Percentiles rank a stretch among this genome's conserved stretches.
These are phyloP conservation scores for Odontomachus brunneus DNA, from an alignment of 1,140 invertebrate species.

Conservation along the genomic window DNA sequence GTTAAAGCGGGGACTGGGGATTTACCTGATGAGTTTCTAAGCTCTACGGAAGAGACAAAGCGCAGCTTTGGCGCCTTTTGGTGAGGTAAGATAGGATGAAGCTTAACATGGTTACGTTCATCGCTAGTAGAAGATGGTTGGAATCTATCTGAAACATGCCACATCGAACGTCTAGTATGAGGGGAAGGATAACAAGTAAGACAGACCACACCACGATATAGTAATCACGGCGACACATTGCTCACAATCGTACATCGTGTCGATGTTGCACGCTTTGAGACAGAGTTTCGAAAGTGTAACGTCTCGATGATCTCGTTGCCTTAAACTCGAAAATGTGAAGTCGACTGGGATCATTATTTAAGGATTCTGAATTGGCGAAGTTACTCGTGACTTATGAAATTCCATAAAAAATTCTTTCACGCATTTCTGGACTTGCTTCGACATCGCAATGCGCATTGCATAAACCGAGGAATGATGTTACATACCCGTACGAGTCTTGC, in stretches of 20 bases:
- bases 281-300: constrained; percentile 15
- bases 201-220: constrained; percentile 62
- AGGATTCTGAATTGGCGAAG: neutral
- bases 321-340: neutral
- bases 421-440: neutral
- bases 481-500: neutral
- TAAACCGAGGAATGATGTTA: neutral
- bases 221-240: constrained; percentile 34
- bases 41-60: constrained; percentile 91
- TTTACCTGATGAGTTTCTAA: constrained; percentile 90
- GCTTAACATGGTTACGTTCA: constrained; percentile 86
- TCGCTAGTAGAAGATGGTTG: constrained; percentile 87
- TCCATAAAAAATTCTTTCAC: neutral
- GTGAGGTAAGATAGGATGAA: constrained; percentile 86
- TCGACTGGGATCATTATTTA: neutral
- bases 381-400: neutral
- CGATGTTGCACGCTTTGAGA: constrained; percentile 32
- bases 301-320: neutral
- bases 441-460: neutral
- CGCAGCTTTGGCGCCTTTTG: constrained; percentile 90
- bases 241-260: constrained; percentile 27
- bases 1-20: constrained; percentile 71
- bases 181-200: constrained; percentile 72
- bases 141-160: constrained; percentile 88
- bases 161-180: constrained; percentile 84